A percentile compares a stretch with the other conserved stretches of the same genome.
Conservation (phyloP, 2,888 invertebrate genomes). For the Plutella xylostella region DNA sequence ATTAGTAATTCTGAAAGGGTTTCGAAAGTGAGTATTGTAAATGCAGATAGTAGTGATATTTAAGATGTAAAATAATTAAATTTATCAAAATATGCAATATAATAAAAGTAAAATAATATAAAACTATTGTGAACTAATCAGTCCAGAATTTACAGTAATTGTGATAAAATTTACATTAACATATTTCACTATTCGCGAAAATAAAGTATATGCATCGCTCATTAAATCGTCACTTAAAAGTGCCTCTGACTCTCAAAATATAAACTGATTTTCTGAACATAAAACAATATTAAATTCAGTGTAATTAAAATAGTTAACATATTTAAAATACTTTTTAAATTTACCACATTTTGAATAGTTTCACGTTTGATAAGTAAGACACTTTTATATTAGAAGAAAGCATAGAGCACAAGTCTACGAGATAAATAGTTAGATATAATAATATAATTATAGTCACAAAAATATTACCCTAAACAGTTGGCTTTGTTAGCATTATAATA, state of each 20-base stretch:
- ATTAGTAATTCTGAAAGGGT: background rate
- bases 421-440: slow-evolving; percentile 31
- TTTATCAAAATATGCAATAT: background rate
- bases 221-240: background rate
- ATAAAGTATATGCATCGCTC: slow-evolving; percentile 1
- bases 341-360: too few relatives aligned
- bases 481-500: slow-evolving; percentile 62
- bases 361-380: too few relatives aligned
- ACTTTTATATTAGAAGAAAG: too few relatives aligned
- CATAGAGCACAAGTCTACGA: slow-evolving; percentile 49
- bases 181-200: background rate
- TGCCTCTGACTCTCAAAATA: background rate
- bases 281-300: background rate
- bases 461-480: slow-evolving; percentile 23
- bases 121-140: slow-evolving; percentile 25
- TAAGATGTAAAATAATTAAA: too few relatives aligned
- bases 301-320: background rate
- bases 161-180: slow-evolving; percentile 49
- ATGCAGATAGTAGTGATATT: too few relatives aligned
- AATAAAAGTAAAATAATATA: background rate
- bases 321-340: background rate
- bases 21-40: too few relatives aligned
- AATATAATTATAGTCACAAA: slow-evolving; percentile 24
- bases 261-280: background rate
- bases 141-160: slow-evolving; percentile 60